Conservation (phyloP, 2,113 vertebrate genomes). For the Edolisoma coerulescens region DNA sequence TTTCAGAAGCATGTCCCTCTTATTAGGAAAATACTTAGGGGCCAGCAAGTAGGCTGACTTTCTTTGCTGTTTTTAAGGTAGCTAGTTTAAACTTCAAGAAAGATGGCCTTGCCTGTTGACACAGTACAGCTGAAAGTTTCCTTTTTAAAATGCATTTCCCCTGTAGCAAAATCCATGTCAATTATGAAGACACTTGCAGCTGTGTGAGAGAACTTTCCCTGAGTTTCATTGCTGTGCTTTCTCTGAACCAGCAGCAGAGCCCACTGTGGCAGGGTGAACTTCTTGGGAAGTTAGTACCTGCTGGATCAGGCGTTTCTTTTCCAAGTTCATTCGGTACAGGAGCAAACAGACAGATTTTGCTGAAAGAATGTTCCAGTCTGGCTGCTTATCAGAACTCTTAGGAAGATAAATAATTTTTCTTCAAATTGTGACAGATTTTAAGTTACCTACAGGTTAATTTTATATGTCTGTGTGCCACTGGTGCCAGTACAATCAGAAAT, state of each 20-base stretch:
- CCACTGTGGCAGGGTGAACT: background rate
- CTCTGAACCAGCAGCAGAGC: background rate
- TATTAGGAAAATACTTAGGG: background rate
- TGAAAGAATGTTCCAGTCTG: background rate
- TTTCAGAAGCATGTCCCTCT: background rate
- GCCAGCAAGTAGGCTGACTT: background rate
- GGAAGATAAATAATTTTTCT: background rate
- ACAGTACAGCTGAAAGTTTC: background rate
- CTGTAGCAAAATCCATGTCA: background rate
- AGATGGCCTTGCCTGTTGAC: background rate
- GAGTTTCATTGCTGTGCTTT: background rate
- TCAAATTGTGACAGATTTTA: background rate
- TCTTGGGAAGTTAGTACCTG: background rate
- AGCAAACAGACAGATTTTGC: background rate
- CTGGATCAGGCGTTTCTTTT: background rate
- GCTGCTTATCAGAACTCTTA: background rate
- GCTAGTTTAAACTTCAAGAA: background rate
- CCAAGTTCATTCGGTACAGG: rapidly evolving
- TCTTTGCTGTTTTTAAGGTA: background rate
- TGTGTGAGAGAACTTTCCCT: background rate
- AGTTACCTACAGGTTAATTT: background rate
- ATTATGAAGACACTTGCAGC: background rate
- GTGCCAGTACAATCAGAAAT: background rate
- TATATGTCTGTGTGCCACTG: background rate
- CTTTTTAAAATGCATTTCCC: background rate